A percentile compares a stretch with the other conserved stretches of the same genome.
These are phyloP conservation scores for Palythoa grandiflora DNA, from an alignment of 92 coral and sea anemone species.

Conservation along the genomic window DNA sequence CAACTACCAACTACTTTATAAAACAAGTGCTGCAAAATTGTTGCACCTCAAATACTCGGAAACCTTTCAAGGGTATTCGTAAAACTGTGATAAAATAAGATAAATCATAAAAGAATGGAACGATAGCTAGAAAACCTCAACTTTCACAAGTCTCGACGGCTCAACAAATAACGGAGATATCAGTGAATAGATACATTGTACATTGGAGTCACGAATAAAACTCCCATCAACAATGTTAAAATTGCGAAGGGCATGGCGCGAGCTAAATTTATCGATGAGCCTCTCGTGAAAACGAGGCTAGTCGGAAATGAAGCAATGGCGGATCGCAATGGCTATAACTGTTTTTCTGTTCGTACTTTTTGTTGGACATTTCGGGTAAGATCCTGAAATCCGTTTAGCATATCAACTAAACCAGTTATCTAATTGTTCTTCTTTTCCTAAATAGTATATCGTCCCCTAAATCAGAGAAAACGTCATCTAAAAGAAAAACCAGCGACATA, in stretches of 20 bases:
- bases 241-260: not conserved
- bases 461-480: conserved; percentile 7
- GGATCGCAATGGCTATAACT: conserved; percentile 28
- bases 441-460: conserved; percentile 36
- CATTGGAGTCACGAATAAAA: too few species aligned
- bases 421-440: not conserved
- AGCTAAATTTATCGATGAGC: conserved; percentile 17
- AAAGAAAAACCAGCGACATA: not conserved
- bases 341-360: conserved; percentile 41
- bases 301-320: conserved; percentile 74
- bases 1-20: too few species aligned
- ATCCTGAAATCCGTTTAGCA: not conserved
- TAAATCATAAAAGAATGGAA: too few species aligned
- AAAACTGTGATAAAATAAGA: too few species aligned
- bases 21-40: too few species aligned
- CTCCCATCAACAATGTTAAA: too few species aligned
- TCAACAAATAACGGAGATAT: too few species aligned
- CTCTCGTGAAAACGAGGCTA: conserved; percentile 55
- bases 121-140: too few species aligned
- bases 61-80: too few species aligned
- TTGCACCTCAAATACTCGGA: too few species aligned
- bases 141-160: too few species aligned
- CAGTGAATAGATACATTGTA: too few species aligned
- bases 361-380: conserved; percentile 53
- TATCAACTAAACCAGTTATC: not conserved